Conservation (phyloP, 2,888 invertebrate species). For the Rambutsinella grinnellia region DNA sequence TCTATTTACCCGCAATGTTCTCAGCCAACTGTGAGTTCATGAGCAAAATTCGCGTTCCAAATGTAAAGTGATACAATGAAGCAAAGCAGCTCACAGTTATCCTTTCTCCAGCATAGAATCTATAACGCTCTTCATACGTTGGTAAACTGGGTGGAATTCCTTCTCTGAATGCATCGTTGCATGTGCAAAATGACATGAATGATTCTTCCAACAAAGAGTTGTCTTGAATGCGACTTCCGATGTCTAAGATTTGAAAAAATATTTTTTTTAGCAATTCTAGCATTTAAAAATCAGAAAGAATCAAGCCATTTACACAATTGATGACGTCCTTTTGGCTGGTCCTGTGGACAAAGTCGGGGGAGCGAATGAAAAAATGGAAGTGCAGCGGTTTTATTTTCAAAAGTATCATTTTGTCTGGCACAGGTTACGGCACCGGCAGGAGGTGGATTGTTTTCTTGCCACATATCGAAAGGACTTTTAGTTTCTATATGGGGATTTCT, state of each 20-base stretch:
- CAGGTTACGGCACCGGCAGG: slow-evolving; percentile 12
- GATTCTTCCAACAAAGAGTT: too few species aligned
- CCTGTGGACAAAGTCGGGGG: slow-evolving; percentile 4
- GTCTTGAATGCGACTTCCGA: too few species aligned
- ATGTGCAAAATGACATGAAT: slow-evolving; percentile 22
- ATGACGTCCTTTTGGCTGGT: not conserved
- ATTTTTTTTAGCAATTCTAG: too few species aligned
- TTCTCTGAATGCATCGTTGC: not conserved
- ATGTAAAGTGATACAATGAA: slow-evolving; percentile 36
- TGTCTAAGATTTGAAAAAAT: not conserved
- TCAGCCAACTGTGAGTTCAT: not conserved
- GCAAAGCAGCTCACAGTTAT: slow-evolving; percentile 20
- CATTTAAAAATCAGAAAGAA: too few species aligned
- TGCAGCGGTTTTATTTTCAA: not conserved
- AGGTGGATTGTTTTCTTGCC: slow-evolving; percentile 4
- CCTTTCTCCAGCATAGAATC: slow-evolving; percentile 33
- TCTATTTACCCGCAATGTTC: too few species aligned
- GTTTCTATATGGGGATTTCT: not conserved
- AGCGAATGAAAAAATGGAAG: slow-evolving; percentile 14
- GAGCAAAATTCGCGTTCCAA: slow-evolving; percentile 20
- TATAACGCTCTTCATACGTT: not conserved
- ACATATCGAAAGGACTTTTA: not conserved
- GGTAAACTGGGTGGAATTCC: not conserved
- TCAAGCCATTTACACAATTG: slow-evolving; percentile 1
- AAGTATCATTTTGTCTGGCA: not conserved